Base-by-base conservation (phyloP, 2,113 vertebrate genomes). In the Rhea pennata region DNA sequence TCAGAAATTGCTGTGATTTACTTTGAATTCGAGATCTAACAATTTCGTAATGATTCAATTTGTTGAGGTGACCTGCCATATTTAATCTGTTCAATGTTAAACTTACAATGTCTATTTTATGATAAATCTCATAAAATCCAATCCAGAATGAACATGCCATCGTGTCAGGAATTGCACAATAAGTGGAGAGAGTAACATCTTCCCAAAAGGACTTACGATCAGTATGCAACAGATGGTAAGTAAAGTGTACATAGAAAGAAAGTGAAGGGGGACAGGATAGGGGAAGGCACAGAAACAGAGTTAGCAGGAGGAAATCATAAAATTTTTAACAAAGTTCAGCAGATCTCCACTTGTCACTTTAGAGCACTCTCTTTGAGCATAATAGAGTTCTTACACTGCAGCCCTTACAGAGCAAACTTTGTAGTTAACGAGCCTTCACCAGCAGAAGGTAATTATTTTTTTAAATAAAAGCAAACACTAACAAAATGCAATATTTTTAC, bases 241-340 rank as follows among this genome's bases (percentile, higher is more conserved):
- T 73, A 53, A 91, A 91, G 91, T 40, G 33, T 3, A 64, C 20
- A 79, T 1, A 16, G 88, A 82, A 92, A 29, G 15, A 78, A 74
- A 40, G 1, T 16, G 1, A 5, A 15, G 16, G 4, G 5, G 33
- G 21, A 24, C 16, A 48, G 33, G 5, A 26, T 6, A 9, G 5
- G 10, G 2, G 56, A 31, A 33, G 16, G 16, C 29, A 44, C 15
- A 31, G 13, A 48, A 58, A 5, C 39, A 76, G 50, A 67, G 2
- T 27, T 15, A 59, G 13, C 16, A 79, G 61, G 39, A 33, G 40
- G 1, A 77, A 65, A 56, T 39, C 27, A 59, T 15, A 42, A 21
- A 82, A 53, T 23, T 23, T 12, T 73, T 59, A 24, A 6, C 2
- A 39, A 17, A 74, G 64, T 11, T 72, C 78, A 51, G 8, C 31